phyloP scores from a whole-genome alignment of 2,888 invertebrate species.

The Drosophila peninsularis region DNA sequence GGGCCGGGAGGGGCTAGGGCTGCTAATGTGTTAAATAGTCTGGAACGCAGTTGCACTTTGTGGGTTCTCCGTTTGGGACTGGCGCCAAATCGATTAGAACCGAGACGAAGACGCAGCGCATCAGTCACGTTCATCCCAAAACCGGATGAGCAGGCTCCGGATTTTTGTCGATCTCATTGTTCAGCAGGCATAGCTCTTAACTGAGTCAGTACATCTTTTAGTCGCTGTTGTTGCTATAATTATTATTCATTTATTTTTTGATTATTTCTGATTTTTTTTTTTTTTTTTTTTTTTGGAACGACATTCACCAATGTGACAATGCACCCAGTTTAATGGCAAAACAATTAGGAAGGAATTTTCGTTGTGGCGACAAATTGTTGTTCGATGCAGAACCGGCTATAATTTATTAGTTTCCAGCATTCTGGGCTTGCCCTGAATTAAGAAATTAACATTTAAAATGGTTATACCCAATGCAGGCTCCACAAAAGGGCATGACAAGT shows the following conservation, averaged over 20 bases:
- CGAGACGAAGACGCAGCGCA: slow-evolving; percentile 26
- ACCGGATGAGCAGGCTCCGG: slow-evolving; percentile 60
- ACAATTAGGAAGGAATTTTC: slow-evolving; percentile 70
- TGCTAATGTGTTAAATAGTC: slow-evolving; percentile 53
- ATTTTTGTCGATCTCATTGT: slow-evolving; percentile 22
- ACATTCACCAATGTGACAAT: slow-evolving; percentile 55
- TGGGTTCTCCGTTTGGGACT: slow-evolving; percentile 33
- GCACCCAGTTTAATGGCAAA: slow-evolving; percentile 70
- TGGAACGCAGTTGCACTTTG: slow-evolving; percentile 60
- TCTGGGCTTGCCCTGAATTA: slow-evolving; percentile 34
- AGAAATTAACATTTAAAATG: slow-evolving; percentile 19
- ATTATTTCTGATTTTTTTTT: background rate
- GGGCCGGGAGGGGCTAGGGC: background rate
- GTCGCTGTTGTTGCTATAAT: slow-evolving; percentile 1
- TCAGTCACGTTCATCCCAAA: slow-evolving; percentile 38
- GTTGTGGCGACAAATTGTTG: slow-evolving; percentile 54
- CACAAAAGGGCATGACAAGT: background rate
- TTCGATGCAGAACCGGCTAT: slow-evolving; percentile 32
- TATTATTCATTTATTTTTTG: slow-evolving; percentile 5
- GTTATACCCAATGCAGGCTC: background rate
- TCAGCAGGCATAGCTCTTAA: slow-evolving; percentile 53
- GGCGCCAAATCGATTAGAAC: slow-evolving; percentile 69
- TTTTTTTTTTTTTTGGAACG: background rate
- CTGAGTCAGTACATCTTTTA: slow-evolving; percentile 56
- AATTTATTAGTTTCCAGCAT: slow-evolving; percentile 8